Evolutionary conservation across 1,140 invertebrate genomes (phyloP).

Genomic region (Ladona fulva): DNA sequence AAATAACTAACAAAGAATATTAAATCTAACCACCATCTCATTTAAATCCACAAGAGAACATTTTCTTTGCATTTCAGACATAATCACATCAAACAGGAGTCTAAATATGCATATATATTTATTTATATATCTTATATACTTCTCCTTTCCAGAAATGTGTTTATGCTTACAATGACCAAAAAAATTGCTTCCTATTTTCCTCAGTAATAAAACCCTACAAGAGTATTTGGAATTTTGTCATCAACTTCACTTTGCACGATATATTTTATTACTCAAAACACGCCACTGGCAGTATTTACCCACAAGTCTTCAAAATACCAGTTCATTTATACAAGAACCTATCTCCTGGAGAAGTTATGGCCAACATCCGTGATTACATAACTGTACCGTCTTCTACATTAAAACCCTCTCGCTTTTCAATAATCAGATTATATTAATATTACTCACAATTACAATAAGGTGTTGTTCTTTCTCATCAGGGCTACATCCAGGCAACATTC

Average conservation of each 20-base stretch:
- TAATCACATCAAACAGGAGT: slow-evolving; percentile 9
- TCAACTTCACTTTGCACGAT: background rate
- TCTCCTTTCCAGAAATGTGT: background rate
- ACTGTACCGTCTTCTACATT: background rate
- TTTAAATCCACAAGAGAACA: slow-evolving; percentile 5
- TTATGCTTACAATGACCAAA: background rate
- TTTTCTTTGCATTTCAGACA: background rate
- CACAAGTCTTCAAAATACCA: slow-evolving; percentile 9
- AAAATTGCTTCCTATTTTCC: background rate
- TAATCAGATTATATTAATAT: background rate
- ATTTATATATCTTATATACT: slow-evolving; percentile 3
- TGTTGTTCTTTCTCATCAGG: slow-evolving; percentile 1
- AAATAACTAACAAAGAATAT: slow-evolving; percentile 11
- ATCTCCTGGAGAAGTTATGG: background rate
- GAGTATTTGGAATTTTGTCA: slow-evolving; percentile 2
- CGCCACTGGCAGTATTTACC: background rate
- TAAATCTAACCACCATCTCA: slow-evolving; percentile 1
- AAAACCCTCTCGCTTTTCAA: background rate
- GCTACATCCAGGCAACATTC: background rate
- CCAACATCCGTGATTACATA: background rate
- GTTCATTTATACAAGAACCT: background rate
- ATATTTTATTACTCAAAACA: background rate
- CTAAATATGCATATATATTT: slow-evolving; percentile 3
- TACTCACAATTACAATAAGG: slow-evolving; percentile 6
- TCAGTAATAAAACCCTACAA: slow-evolving; percentile 7